Evolutionary conservation across 2,113 vertebrate species (phyloP).

Genomic region (Amia ocellicauda): DNA sequence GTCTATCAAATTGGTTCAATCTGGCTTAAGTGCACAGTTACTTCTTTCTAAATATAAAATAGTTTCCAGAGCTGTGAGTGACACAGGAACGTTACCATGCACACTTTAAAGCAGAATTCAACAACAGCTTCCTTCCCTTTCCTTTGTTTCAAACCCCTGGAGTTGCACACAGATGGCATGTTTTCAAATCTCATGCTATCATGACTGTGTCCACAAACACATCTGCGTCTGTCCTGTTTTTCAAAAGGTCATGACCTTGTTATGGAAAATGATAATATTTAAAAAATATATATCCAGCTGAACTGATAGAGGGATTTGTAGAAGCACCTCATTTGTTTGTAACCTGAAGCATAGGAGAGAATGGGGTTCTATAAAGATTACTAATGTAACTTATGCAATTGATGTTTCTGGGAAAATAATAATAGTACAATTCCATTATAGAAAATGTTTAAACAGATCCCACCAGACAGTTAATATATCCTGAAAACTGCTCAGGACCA

Average conservation of each 20-base stretch:
- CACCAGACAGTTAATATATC: too few relatives aligned
- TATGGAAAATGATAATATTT: not conserved
- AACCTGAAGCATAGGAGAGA: too few relatives aligned
- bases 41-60: conserved; percentile 15
- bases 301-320: not conserved
- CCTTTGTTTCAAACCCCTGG: conserved; percentile 58
- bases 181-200: not conserved
- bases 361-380: too few relatives aligned
- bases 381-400: too few relatives aligned
- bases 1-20: too few relatives aligned
- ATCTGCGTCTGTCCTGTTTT: not conserved
- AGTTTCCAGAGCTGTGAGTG: conserved; percentile 44
- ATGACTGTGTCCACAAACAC: conserved; percentile 17
- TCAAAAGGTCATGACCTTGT: not conserved
- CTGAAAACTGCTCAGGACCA: too few relatives aligned
- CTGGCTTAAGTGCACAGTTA: too few relatives aligned
- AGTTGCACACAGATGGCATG: conserved; percentile 12
- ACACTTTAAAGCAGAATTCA: conserved; percentile 42
- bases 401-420: too few relatives aligned
- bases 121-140: conserved; percentile 68
- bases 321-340: too few relatives aligned
- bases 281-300: too few relatives aligned
- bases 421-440: too few relatives aligned
- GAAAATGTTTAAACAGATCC: too few relatives aligned
- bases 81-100: conserved; percentile 49